Evolutionary conservation across 2,888 invertebrate species (phyloP), one percentile per base, ranked within the genome.

Genomic region (Eupithecia pulchellata): DNA sequence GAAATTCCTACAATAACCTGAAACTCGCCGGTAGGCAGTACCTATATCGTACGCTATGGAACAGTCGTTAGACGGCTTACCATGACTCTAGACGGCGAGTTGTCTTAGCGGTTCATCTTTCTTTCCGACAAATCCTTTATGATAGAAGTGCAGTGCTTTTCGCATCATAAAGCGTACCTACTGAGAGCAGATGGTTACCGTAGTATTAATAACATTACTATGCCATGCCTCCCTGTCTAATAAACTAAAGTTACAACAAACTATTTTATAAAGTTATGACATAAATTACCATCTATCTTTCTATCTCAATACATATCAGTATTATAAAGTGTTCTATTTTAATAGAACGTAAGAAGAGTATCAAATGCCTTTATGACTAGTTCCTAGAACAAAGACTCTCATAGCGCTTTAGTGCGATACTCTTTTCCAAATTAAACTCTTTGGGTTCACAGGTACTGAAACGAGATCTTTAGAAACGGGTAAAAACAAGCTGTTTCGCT

Each of bases 1-100:
- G 63, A 55, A 72, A 47, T 63, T 32, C 58, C 14, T 69, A 66
- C 63, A 60, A 39, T 67, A 52, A 52, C 52, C 25, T 52, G 13
- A 52, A 25, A 52, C 25, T 52, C 52, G 20, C 20, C 52, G 52
- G 52, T 25, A 13, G 20, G 52, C 52, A 25, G 52, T 11, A 25
- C 13, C 20, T 11, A 11, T 3, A 9, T 11, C 13, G 9, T 20
- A 3, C 9, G 9, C 25, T 25, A 52, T 6, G n/a, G 0, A 42
- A 42, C 42, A 42, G 6, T 8, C 42, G 42, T 8, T n/a, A 8
- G 42, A 4, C 6, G 13, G 42, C 5, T 42, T n/a, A 1, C 14
- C 4, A 42, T n/a, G 1, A n/a, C 42, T 42, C n/a, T n/a, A 42
- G 42, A n/a, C 42, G 4, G n/a, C 39, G n/a, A 42, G 1, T n/a